Percentiles rank a stretch among this genome's conserved stretches.
phyloP scores from a whole-genome alignment of 53 echinoderm and acorn worm genomes.

The Holothuria scabra region DNA sequence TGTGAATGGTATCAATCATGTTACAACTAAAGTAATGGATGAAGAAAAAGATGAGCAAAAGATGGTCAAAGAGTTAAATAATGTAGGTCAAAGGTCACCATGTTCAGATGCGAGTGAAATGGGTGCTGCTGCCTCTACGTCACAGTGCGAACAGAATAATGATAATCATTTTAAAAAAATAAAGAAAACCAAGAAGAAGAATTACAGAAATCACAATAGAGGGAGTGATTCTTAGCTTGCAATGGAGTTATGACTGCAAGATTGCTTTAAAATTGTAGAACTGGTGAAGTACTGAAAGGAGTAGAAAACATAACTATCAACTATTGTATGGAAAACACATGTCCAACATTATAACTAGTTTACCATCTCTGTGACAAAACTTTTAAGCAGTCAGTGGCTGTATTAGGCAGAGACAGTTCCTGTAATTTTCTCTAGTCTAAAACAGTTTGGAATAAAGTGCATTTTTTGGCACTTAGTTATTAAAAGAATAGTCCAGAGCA shows the following conservation, averaged over 20 bases:
- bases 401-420: too few relatives aligned
- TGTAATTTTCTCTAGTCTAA: too few relatives aligned
- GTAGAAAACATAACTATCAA: background rate
- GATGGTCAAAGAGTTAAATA: background rate
- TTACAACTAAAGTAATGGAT: background rate
- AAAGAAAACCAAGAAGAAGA: constrained; percentile 31
- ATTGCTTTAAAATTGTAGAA: background rate
- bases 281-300: background rate
- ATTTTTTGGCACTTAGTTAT: too few relatives aligned
- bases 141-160: background rate
- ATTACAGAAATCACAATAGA: constrained; percentile 36
- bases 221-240: constrained; percentile 5
- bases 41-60: background rate
- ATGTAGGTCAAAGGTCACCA: constrained; percentile 32
- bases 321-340: too few relatives aligned
- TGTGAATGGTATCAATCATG: background rate
- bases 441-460: too few relatives aligned
- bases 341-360: too few relatives aligned
- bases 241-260: too few relatives aligned
- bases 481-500: too few relatives aligned
- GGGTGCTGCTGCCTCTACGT: background rate
- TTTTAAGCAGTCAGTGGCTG: too few relatives aligned
- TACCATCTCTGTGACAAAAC: too few relatives aligned
- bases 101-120: constrained; percentile 9
- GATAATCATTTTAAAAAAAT: constrained; percentile 39